Evolutionary conservation across 2,888 invertebrate genomes (phyloP).

Genomic region (Acleris laterana): DNA sequence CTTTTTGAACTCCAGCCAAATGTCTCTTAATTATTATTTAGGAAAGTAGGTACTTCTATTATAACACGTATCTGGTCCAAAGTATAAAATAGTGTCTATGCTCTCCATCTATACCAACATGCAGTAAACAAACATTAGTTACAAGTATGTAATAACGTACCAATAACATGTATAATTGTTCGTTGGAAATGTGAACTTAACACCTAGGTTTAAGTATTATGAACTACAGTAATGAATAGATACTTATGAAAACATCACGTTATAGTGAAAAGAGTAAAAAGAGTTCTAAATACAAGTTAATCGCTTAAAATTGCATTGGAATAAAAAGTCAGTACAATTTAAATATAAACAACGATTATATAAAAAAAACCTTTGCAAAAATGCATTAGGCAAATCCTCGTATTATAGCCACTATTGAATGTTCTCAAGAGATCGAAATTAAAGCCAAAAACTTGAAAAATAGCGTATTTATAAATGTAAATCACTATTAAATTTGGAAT

Average conservation of each 20-base stretch:
- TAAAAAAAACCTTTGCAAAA: too few relatives aligned
- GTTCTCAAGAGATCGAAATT: too few relatives aligned
- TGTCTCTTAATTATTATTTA: not conserved
- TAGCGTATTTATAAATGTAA: not conserved
- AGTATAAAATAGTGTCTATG: constrained; percentile 43
- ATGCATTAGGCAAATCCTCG: too few relatives aligned
- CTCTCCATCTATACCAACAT: constrained; percentile 43
- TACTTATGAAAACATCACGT: constrained; percentile 73
- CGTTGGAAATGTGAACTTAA: constrained; percentile 70
- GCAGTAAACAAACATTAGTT: constrained; percentile 49
- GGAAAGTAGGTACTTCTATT: not conserved
- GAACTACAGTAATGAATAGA: constrained; percentile 52
- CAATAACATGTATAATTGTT: constrained; percentile 53
- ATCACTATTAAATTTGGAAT: constrained; percentile 32
- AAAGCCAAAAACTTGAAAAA: too few relatives aligned
- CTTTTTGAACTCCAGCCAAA: not conserved
- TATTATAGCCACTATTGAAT: too few relatives aligned
- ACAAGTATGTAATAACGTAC: constrained; percentile 31
- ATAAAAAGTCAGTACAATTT: constrained; percentile 2
- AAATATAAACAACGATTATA: too few relatives aligned
- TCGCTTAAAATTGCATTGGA: not conserved
- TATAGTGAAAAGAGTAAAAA: constrained; percentile 63
- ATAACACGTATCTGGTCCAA: not conserved
- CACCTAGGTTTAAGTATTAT: constrained; percentile 60
- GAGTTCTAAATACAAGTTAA: constrained; percentile 24